These are phyloP conservation scores for Aepyceros melampus DNA, from an alignment of 2,113 vertebrate genomes.

Conservation along the genomic window DNA sequence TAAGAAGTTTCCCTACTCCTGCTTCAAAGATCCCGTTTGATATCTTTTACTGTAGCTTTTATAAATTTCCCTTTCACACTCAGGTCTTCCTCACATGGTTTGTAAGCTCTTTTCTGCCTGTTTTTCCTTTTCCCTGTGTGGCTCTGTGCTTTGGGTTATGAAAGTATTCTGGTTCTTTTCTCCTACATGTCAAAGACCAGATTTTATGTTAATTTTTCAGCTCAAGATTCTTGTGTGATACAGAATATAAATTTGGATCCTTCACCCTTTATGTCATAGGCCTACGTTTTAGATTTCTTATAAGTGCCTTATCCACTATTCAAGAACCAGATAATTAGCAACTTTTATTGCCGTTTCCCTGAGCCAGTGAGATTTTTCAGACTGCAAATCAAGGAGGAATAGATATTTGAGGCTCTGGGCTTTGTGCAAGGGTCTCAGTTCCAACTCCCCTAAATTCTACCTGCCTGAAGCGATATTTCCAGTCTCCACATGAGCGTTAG, in stretches of 20 bases:
- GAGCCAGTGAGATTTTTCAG: background rate
- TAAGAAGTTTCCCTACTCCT: conserved; percentile 10
- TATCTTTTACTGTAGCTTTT: background rate
- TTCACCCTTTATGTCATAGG: background rate
- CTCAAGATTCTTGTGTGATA: background rate
- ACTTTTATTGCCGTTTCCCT: background rate
- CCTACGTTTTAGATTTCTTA: conserved; percentile 1
- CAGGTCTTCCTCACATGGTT: background rate
- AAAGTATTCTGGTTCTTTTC: background rate
- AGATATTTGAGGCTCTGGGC: background rate
- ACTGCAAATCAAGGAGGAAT: background rate
- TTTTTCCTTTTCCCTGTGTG: background rate
- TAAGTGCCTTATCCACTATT: background rate
- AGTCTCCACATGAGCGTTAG: background rate
- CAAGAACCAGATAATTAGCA: background rate
- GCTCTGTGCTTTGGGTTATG: conserved; percentile 8
- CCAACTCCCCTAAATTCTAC: background rate
- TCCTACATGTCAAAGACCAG: background rate
- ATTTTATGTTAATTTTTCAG: conserved; percentile 49
- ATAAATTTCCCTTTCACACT: background rate
- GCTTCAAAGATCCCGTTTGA: background rate
- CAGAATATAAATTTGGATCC: background rate
- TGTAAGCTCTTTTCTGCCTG: background rate
- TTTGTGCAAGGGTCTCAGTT: background rate
- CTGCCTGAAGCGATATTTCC: background rate